Conservation (phyloP, 2,888 invertebrate species). For the Dicycla oo region DNA sequence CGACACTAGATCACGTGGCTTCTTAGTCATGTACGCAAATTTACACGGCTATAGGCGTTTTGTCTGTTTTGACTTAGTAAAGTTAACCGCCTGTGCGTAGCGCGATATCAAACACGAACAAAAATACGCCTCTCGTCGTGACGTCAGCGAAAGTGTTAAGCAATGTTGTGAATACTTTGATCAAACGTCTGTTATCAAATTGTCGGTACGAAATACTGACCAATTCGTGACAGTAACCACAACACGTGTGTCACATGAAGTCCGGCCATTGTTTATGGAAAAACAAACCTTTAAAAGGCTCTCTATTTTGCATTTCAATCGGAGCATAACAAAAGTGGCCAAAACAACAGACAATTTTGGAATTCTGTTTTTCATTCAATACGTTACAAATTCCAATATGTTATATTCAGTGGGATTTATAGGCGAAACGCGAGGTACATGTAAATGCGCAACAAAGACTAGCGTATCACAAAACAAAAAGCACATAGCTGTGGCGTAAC, state of each 20-base stretch:
- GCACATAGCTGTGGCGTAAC: slow-evolving; percentile 47
- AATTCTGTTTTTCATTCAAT: slow-evolving; percentile 68
- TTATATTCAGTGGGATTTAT: slow-evolving; percentile 68
- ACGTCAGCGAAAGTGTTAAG: too few species aligned
- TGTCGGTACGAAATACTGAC: neutral
- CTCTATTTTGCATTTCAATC: slow-evolving; percentile 15
- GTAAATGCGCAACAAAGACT: slow-evolving; percentile 57
- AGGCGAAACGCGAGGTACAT: slow-evolving; percentile 61
- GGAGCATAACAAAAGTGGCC: slow-evolving; percentile 11
- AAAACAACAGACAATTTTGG: slow-evolving; percentile 23
- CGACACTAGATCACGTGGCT: too few species aligned
- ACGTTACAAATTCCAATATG: slow-evolving; percentile 62
- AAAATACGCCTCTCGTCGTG: too few species aligned
- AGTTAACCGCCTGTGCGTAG: too few species aligned
- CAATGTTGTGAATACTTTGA: too few species aligned
- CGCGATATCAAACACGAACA: too few species aligned
- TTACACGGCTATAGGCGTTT: too few species aligned
- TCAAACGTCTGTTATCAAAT: too few species aligned
- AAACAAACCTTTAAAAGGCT: slow-evolving; percentile 1
- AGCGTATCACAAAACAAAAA: slow-evolving; percentile 50
- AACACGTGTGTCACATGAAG: slow-evolving; percentile 1
- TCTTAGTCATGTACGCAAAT: too few species aligned
- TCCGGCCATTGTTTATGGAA: slow-evolving; percentile 2
- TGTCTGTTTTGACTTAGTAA: too few species aligned
- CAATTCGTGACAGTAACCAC: slow-evolving; percentile 24